These are phyloP conservation scores for Conus ventricosus DNA, from an alignment of 1,140 invertebrate species.

Conservation along the genomic window DNA sequence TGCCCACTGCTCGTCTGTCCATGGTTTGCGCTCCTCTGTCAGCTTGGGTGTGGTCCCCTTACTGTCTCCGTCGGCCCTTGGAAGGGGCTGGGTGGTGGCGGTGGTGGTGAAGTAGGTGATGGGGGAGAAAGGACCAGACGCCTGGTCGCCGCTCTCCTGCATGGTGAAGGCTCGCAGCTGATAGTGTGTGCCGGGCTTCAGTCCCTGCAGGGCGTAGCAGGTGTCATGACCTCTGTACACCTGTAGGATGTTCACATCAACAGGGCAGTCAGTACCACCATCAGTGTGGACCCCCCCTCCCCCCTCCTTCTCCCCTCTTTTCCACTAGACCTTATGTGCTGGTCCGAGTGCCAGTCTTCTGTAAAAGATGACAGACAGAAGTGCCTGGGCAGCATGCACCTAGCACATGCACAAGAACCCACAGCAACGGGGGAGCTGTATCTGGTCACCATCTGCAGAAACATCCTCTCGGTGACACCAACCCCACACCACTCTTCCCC, in stretches of 20 bases:
- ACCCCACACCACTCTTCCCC: too few species aligned
- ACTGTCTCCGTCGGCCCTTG: constrained; percentile 21
- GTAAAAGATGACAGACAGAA: too few species aligned
- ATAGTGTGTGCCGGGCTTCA: constrained; percentile 84
- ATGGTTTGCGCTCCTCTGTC: constrained; percentile 72
- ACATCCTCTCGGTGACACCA: too few species aligned
- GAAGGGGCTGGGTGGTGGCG: constrained; percentile 56
- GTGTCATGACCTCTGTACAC: constrained; percentile 83
- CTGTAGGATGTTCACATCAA: constrained; percentile 71
- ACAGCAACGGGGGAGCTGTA: too few species aligned
- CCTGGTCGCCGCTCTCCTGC: constrained; percentile 77
- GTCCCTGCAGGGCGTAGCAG: constrained; percentile 80
- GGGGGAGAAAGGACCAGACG: constrained; percentile 81
- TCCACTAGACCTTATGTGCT: too few species aligned
- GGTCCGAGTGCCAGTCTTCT: too few species aligned
- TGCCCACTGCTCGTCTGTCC: constrained; percentile 82
- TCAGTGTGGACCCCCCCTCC: too few species aligned
- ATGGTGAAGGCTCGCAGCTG: constrained; percentile 84
- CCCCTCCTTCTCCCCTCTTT: too few species aligned
- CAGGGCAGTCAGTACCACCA: too few species aligned
- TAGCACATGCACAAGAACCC: too few species aligned
- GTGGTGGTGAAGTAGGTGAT: constrained; percentile 78
- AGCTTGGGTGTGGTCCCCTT: constrained; percentile 34
- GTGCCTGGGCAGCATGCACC: too few species aligned
- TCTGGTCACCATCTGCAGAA: too few species aligned